Base-by-base conservation (phyloP, 2,888 invertebrate species). In the Lasius fuliginosus region DNA sequence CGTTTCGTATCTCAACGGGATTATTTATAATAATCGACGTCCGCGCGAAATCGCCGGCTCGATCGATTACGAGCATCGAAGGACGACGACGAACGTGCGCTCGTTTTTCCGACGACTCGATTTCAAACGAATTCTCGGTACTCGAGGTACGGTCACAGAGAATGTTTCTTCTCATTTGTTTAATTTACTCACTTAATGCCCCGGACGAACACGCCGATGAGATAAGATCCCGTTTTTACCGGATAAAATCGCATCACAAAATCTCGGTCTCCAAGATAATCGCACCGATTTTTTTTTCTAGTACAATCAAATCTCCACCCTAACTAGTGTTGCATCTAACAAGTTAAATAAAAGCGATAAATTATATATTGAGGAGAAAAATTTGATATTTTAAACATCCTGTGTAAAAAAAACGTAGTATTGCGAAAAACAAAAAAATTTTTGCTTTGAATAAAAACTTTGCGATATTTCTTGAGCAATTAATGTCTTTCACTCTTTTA, bases 11-110 rank as follows among this genome's bases (percentile, higher is more conserved):
- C n/a, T 65, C 40, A 49, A 77, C 60, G 60, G 64, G 67, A 85
- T 81, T 76, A 87, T 87, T 85, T 76, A 86, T 76, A 82, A 85
- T 87, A 85, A 36, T 53, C 69, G 49, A 83, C 42, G 42, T 65
- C 3, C 67, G 75, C 73, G 68, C 30, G n/a, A 53, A 40, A 65
- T 68, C 64, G 49, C 15, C 53, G n/a, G 5, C 8, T 30, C 36
- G 5, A 1, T 1, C 27, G 46, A 46, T 18, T 33, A 18, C 42
- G 42, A 15, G 12, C 23, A 0, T 15, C 40, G 30, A 46, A 42
- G 46, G 42, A 15, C 23, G 46, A 18, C 40, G 5, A 46, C 18
- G 23, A 5, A 18, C 6, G 18, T 18, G 15, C 42, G n/a, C 58
- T 58, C 27, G 6, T 60, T 23, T 23, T 23, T 23, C 23, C 23